Evolutionary conservation across 2,888 invertebrate species (phyloP).

Genomic region (Coleophora deauratella): DNA sequence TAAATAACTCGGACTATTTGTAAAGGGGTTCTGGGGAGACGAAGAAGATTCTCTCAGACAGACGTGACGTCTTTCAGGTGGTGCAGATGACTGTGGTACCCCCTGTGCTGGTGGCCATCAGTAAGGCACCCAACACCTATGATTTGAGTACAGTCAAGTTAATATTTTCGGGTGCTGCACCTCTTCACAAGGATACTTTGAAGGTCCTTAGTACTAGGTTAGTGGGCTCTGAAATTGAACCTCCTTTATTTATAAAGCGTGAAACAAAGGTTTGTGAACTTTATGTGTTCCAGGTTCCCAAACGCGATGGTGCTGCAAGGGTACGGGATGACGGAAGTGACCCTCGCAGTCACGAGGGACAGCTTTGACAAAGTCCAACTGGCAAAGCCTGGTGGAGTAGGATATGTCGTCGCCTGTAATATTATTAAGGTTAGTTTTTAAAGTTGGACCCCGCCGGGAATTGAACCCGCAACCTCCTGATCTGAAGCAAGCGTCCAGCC

Average conservation of each 20-base stretch:
- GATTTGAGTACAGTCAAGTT: conserved; percentile 41
- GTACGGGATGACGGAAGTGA: conserved; percentile 50
- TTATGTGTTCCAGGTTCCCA: conserved; percentile 38
- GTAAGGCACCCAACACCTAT: conserved; percentile 31
- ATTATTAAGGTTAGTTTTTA: conserved; percentile 36
- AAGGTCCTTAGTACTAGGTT: not conserved
- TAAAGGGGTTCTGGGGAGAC: no score
- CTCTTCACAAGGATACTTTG: conserved; percentile 35
- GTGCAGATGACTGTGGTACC: conserved; percentile 38
- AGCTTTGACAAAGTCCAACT: conserved; percentile 2
- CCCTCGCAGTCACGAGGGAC: conserved; percentile 27
- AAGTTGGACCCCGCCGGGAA: not conserved
- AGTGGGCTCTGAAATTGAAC: no score
- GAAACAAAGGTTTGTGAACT: no score
- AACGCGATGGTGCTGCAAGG: conserved; percentile 39
- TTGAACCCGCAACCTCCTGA: not conserved
- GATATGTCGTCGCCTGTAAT: conserved; percentile 24
- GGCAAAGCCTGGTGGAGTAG: conserved; percentile 39
- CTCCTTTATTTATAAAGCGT: no score
- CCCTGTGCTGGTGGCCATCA: conserved; percentile 40
- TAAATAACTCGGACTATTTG: no score
- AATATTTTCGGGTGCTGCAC: conserved; percentile 46
- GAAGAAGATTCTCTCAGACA: no score
- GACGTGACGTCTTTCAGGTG: conserved; percentile 39
- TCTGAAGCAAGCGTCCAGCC: no score